These are phyloP conservation scores for Cichladusa arquata DNA, from an alignment of 2,113 vertebrate genomes.

Conservation along the genomic window DNA sequence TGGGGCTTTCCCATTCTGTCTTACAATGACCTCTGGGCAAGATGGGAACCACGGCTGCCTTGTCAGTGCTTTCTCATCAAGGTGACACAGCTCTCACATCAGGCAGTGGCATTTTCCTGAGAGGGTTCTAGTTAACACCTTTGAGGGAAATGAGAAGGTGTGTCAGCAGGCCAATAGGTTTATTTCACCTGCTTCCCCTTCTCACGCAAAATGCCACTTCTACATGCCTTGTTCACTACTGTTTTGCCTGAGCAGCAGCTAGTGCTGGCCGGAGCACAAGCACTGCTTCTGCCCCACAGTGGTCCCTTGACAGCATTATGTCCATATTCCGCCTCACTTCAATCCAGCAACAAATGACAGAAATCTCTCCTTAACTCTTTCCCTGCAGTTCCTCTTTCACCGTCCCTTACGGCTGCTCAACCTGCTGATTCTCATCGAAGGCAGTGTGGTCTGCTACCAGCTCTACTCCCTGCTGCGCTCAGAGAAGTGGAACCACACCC, in stretches of 20 bases:
- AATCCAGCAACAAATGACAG: not conserved
- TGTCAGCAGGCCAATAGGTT: not conserved
- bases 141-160: not conserved
- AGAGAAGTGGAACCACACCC: constrained; percentile 98
- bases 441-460: constrained; percentile 94
- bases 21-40: not conserved
- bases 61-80: not conserved
- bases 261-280: not conserved
- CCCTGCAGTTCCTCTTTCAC: constrained; percentile 91
- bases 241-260: not conserved
- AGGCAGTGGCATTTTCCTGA: not conserved
- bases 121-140: not conserved
- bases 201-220: not conserved
- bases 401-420: constrained; percentile 98
- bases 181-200: not conserved
- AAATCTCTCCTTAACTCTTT: not conserved
- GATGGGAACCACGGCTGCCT: rapidly evolving
- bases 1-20: not conserved
- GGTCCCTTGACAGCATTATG: not conserved
- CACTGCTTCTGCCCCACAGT: not conserved
- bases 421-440: constrained; percentile 94
- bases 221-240: not conserved
- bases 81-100: not conserved
- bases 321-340: not conserved
- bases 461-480: constrained; percentile 95